These are phyloP conservation scores for Leucophenga maculata DNA, from an alignment of 2,888 invertebrate species.

Conservation along the genomic window DNA sequence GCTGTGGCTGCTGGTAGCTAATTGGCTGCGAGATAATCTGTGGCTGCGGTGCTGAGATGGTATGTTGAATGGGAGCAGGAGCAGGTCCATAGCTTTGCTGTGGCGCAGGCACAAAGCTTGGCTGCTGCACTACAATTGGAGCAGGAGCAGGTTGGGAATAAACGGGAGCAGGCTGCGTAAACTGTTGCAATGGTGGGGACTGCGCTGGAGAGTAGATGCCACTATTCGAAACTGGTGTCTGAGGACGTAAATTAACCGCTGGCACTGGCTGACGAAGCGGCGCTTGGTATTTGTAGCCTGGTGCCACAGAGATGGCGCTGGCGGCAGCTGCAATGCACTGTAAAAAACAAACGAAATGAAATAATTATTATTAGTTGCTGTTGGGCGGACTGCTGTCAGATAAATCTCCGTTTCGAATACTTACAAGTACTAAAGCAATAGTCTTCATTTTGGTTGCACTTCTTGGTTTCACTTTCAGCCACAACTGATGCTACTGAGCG, in stretches of 20 bases:
- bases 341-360: constrained; percentile 7
- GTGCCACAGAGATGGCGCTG: constrained; percentile 47
- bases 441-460: constrained; percentile 54
- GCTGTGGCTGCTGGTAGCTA: constrained; percentile 22
- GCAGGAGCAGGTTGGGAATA: constrained; percentile 13
- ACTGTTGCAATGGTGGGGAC: constrained; percentile 38
- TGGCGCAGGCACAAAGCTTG: constrained; percentile 1
- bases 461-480: constrained; percentile 31
- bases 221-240: constrained; percentile 47
- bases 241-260: constrained; percentile 54
- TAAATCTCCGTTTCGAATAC: constrained; percentile 27
- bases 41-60: constrained; percentile 19
- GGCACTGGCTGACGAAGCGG: constrained; percentile 35
- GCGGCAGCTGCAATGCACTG: constrained; percentile 52
- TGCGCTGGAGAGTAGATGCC: constrained; percentile 52
- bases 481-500: constrained; percentile 36
- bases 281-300: constrained; percentile 60
- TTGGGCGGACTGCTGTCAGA: background rate
- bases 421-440: constrained; percentile 56
- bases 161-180: constrained; percentile 34
- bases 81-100: background rate
- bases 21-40: constrained; percentile 9
- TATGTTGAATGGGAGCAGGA: background rate
- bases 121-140: background rate
- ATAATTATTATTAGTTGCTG: background rate